Evolutionary conservation across 2,888 invertebrate species (phyloP).

Genomic region (Amaurobius ferox): DNA sequence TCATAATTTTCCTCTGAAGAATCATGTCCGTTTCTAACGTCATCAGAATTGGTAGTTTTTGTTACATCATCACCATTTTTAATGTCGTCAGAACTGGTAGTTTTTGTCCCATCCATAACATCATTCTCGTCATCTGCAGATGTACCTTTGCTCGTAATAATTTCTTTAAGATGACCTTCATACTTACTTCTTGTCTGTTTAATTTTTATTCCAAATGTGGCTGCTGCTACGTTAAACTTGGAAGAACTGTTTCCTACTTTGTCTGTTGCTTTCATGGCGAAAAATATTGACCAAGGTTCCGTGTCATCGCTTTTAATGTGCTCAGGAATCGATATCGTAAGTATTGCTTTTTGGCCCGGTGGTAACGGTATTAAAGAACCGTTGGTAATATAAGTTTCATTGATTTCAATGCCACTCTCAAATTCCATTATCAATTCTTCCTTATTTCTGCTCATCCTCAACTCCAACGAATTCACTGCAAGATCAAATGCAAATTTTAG

Average conservation of each 20-base stretch:
- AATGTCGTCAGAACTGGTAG: not conserved
- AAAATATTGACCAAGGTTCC: conserved; percentile 36
- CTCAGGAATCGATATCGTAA: conserved; percentile 43
- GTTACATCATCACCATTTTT: not conserved
- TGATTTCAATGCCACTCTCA: conserved; percentile 20
- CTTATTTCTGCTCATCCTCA: conserved; percentile 31
- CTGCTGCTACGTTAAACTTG: conserved; percentile 35
- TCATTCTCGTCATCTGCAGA: not conserved
- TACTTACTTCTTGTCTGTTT: not conserved
- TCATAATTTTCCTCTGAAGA: not conserved
- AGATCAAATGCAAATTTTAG: not conserved
- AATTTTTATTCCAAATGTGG: conserved; percentile 28
- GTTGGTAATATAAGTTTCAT: conserved; percentile 23
- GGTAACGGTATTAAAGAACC: conserved; percentile 30
- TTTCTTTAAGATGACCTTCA: too few relatives aligned
- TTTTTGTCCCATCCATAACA: not conserved
- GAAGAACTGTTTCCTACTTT: conserved; percentile 32
- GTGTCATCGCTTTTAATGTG: not conserved
- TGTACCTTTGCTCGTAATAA: not conserved
- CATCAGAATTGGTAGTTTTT: not conserved
- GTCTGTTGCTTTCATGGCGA: conserved; percentile 46
- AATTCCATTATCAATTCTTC: conserved; percentile 46
- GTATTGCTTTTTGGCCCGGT: conserved; percentile 26
- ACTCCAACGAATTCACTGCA: not conserved
- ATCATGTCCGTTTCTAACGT: not conserved